These are phyloP conservation scores for Drosophila chauvacae DNA, from an alignment of 1,140 invertebrate genomes.

Conservation along the genomic window DNA sequence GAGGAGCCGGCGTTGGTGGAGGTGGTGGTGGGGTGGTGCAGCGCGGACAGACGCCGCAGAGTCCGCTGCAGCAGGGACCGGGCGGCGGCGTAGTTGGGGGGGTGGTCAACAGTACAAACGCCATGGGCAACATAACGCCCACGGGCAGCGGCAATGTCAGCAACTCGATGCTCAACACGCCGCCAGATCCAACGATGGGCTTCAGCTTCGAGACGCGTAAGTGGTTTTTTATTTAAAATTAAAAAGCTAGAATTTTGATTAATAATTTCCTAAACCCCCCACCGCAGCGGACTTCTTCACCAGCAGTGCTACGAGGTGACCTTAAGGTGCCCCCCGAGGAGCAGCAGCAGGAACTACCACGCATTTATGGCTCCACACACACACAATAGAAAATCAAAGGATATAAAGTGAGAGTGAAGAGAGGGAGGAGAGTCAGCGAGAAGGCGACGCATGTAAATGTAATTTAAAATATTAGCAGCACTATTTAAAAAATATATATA, in stretches of 20 bases:
- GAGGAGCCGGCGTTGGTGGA: constrained; percentile 44
- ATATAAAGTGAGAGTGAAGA: constrained; percentile 2
- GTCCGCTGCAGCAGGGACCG: constrained; percentile 76
- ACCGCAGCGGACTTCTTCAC: constrained; percentile 74
- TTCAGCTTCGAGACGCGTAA: constrained; percentile 83
- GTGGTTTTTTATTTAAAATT: constrained; percentile 1
- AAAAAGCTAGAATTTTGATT: not conserved
- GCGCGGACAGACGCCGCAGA: constrained; percentile 78
- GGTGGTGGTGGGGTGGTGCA: constrained; percentile 51
- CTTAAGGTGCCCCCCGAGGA: constrained; percentile 58
- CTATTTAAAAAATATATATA: constrained; percentile 63
- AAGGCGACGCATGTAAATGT: constrained; percentile 56
- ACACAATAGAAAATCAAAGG: constrained; percentile 38
- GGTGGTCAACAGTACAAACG: constrained; percentile 75
- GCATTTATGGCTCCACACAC: constrained; percentile 71
- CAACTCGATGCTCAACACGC: constrained; percentile 75
- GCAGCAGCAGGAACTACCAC: constrained; percentile 44
- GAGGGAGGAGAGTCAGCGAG: not conserved
- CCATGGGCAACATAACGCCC: constrained; percentile 70
- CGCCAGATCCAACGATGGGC: constrained; percentile 78
- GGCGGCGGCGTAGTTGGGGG: constrained; percentile 48
- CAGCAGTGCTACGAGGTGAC: constrained; percentile 81
- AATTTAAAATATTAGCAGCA: constrained; percentile 71
- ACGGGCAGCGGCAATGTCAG: constrained; percentile 60
- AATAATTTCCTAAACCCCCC: not conserved